Conservation (phyloP, 2,797 vertebrate species). For the Pangasius macronema region DNA sequence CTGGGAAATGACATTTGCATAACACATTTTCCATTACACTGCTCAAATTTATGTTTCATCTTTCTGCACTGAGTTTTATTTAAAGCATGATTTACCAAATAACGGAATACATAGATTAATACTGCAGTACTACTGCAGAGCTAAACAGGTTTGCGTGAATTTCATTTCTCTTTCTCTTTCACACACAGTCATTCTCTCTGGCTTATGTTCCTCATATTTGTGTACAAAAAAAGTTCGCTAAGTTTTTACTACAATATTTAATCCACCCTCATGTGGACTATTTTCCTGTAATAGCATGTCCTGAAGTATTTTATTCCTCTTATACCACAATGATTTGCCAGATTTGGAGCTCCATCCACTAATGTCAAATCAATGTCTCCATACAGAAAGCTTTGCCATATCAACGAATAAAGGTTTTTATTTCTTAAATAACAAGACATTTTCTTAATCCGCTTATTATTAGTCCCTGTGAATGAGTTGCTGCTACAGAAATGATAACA, state of each 20-base stretch:
- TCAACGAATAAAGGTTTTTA: neutral
- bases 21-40: slow-evolving; percentile 16
- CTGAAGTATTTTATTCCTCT: neutral
- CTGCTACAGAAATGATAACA: neutral
- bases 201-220: neutral
- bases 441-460: neutral
- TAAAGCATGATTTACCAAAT: slow-evolving; percentile 28
- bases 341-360: neutral
- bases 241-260: neutral
- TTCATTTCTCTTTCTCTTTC: neutral
- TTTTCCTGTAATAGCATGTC: neutral
- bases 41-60: slow-evolving; percentile 9
- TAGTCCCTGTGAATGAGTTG: neutral
- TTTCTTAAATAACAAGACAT: neutral
- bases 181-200: neutral
- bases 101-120: slow-evolving; percentile 3
- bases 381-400: neutral
- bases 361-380: neutral
- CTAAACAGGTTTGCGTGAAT: neutral
- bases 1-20: slow-evolving; percentile 15
- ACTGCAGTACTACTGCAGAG: neutral
- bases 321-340: neutral
- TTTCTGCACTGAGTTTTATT: slow-evolving; percentile 10
- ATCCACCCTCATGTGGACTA: neutral
- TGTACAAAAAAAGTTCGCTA: neutral